Conservation (phyloP, 2,797 vertebrate genomes). For the Enteromius fasciolatus region DNA sequence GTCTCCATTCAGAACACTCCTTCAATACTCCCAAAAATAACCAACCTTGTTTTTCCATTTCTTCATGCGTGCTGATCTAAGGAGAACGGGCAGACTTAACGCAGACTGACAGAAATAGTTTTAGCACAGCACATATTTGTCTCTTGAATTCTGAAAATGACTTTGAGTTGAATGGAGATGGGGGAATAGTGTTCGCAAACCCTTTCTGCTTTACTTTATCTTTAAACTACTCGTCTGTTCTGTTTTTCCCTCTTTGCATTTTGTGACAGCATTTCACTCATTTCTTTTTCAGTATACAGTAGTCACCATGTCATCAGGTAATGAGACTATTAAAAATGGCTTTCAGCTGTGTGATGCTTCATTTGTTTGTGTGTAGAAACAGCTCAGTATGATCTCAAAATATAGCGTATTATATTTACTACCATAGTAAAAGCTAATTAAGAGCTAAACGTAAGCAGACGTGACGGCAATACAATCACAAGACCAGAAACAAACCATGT, state of each 20-base stretch:
- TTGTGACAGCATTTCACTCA: conserved; percentile 13
- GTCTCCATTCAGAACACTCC: neutral
- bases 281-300: neutral
- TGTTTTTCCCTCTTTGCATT: neutral
- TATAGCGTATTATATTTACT: neutral
- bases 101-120: conserved; percentile 42
- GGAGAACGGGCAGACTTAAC: conserved; percentile 17
- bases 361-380: neutral
- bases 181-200: conserved; percentile 9
- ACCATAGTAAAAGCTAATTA: neutral
- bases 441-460: neutral
- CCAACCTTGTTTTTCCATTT: conserved; percentile 36
- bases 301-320: conserved; percentile 33
- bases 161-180: conserved; percentile 34
- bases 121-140: conserved; percentile 22
- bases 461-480: neutral
- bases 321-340: neutral
- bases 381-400: neutral
- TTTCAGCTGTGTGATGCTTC: conserved; percentile 19
- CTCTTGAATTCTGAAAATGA: conserved; percentile 26
- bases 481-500: neutral
- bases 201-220: conserved; percentile 9
- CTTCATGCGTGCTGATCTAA: conserved; percentile 16
- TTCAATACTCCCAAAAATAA: conserved; percentile 15
- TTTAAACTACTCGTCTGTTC: conserved; percentile 3